A percentile compares a stretch with the other conserved stretches of the same genome.
phyloP scores from a whole-genome alignment of 2,888 invertebrate genomes.

The Hydraecia micacea region DNA sequence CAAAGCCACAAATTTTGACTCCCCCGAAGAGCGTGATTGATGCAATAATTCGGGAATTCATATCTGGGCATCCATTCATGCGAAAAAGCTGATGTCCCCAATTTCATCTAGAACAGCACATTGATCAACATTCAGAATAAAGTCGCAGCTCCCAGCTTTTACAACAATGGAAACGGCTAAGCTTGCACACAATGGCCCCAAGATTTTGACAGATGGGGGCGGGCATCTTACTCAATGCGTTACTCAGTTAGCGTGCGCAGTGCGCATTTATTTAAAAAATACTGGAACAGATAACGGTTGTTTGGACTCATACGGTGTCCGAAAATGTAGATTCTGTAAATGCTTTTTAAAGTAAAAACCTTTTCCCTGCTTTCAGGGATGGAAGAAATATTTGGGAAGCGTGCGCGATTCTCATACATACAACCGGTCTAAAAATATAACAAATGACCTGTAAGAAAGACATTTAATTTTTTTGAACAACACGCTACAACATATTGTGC shows the following conservation, averaged over 20 bases:
- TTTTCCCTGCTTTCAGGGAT: not conserved
- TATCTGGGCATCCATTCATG: too few species aligned
- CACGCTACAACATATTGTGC: not conserved
- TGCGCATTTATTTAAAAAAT: not conserved
- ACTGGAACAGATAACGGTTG: not conserved
- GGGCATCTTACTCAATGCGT: slow-evolving; percentile 18
- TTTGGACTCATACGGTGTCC: not conserved
- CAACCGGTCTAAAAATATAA: not conserved
- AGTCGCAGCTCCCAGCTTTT: not conserved
- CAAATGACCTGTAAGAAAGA: not conserved
- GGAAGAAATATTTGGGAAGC: not conserved
- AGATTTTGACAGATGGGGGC: slow-evolving; percentile 26
- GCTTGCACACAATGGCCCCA: slow-evolving; percentile 23
- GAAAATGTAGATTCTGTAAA: not conserved
- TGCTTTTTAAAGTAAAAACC: not conserved
- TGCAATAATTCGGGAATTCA: too few species aligned
- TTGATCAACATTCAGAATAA: slow-evolving; percentile 5
- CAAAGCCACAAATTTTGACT: not conserved
- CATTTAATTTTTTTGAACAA: not conserved
- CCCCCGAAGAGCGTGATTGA: not conserved
- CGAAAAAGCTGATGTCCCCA: not conserved
- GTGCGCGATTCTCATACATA: not conserved
- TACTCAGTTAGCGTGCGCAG: too few species aligned
- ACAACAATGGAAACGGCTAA: slow-evolving; percentile 10
- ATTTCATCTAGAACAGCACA: slow-evolving; percentile 16